These are phyloP conservation scores for Uria aalge DNA, from an alignment of 2,113 vertebrate species.

Conservation along the genomic window DNA sequence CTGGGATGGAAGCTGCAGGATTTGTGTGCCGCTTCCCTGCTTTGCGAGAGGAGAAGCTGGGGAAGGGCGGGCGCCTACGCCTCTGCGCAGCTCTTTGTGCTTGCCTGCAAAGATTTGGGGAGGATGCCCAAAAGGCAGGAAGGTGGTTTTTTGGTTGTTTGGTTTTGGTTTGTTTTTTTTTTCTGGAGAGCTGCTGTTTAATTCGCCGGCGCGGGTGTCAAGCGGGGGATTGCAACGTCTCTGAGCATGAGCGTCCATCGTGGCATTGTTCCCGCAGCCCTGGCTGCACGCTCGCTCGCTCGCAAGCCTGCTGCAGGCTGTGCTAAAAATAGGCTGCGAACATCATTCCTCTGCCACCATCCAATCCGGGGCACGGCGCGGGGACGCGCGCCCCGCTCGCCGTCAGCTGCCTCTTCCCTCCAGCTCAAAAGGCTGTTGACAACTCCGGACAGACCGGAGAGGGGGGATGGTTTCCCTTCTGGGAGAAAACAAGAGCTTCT, in stretches of 20 bases:
- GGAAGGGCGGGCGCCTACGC: neutral
- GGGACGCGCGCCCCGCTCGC: neutral
- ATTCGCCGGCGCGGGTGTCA: accelerated
- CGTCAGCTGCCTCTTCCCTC: neutral
- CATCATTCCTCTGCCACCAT: constrained; percentile 22
- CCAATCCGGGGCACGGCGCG: neutral
- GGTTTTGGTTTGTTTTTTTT: neutral
- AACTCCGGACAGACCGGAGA: neutral
- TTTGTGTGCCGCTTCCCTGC: neutral
- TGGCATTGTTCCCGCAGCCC: constrained; percentile 17
- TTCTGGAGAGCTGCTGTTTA: neutral
- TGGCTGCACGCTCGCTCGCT: neutral
- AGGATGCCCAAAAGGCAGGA: neutral
- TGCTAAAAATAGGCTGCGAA: constrained; percentile 58
- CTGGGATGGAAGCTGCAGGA: neutral
- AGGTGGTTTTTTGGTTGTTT: neutral
- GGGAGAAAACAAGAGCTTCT: neutral
- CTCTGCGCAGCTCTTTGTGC: neutral
- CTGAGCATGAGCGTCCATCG: neutral
- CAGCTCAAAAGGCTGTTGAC: neutral
- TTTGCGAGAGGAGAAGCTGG: neutral
- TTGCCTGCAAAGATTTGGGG: neutral
- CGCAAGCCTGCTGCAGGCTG: constrained; percentile 36
- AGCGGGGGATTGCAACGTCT: neutral
- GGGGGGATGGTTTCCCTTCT: neutral